phyloP scores from a whole-genome alignment of 2,113 vertebrate species.

The Bostrychus sinensis region DNA sequence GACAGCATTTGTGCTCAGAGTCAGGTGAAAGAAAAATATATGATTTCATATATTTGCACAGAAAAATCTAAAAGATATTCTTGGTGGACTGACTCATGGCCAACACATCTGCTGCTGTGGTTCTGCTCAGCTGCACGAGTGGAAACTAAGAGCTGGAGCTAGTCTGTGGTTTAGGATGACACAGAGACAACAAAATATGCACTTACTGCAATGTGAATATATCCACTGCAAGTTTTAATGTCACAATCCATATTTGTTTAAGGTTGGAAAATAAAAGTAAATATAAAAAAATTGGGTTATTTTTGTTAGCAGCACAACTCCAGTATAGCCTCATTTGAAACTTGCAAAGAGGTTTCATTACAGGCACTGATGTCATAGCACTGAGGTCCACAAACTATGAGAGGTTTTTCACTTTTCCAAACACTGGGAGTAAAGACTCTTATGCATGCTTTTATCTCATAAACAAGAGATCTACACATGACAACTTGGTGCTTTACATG shows the following conservation, averaged over 20 bases:
- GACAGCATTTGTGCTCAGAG: slow-evolving; percentile 9
- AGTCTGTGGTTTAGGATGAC: slow-evolving; percentile 43
- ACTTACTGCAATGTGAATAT: slow-evolving; percentile 31
- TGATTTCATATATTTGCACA: neutral
- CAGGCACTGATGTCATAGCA: slow-evolving; percentile 57
- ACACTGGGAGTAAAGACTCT: slow-evolving; percentile 71
- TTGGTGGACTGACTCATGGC: slow-evolving; percentile 23
- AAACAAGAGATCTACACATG: slow-evolving; percentile 67
- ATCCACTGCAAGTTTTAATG: slow-evolving; percentile 21
- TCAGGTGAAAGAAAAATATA: slow-evolving; percentile 9
- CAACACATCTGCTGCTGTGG: slow-evolving; percentile 36
- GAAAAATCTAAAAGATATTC: slow-evolving; percentile 3
- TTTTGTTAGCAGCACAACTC: slow-evolving; percentile 37
- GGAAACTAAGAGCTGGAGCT: slow-evolving; percentile 48
- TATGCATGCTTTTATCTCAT: slow-evolving; percentile 61
- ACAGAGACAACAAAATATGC: slow-evolving; percentile 29
- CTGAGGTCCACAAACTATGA: slow-evolving; percentile 56
- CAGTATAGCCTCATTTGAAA: slow-evolving; percentile 26
- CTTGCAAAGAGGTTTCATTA: slow-evolving; percentile 33
- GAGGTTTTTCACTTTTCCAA: slow-evolving; percentile 70
- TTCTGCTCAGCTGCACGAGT: slow-evolving; percentile 42
- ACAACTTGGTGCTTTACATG: slow-evolving; percentile 59
- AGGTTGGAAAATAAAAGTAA: slow-evolving; percentile 2
- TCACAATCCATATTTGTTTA: slow-evolving; percentile 10
- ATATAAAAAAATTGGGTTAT: neutral